phyloP scores from a whole-genome alignment of 2,888 invertebrate genomes.

The Tanypteryx hageni region DNA sequence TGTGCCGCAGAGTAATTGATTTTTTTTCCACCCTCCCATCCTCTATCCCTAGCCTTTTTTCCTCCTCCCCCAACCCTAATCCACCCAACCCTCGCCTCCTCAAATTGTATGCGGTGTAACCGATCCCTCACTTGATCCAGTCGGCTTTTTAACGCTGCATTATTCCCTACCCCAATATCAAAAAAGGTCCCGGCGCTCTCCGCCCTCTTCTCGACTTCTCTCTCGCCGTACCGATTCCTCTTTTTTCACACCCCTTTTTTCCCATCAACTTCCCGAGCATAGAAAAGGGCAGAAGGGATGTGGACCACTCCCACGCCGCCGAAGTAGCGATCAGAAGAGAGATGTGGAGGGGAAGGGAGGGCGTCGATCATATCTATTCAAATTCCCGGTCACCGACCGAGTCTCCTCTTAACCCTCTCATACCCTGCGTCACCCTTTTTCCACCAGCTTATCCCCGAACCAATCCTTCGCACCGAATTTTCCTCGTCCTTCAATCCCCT shows the following conservation, averaged over 20 bases:
- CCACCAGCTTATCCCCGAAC: not conserved
- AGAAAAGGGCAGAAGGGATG: too few relatives aligned
- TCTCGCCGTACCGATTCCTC: too few relatives aligned
- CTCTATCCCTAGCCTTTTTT: not conserved
- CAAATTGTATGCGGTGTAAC: slow-evolving; percentile 19
- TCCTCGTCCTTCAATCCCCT: not conserved
- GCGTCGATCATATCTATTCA: slow-evolving; percentile 49
- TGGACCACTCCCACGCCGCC: too few relatives aligned
- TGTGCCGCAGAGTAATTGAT: not conserved
- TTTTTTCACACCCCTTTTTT: too few relatives aligned
- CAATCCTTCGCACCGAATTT: slow-evolving; percentile 28
- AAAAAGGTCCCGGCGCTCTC: too few relatives aligned
- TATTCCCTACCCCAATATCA: not conserved
- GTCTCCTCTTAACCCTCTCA: slow-evolving; percentile 8
- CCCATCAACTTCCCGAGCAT: too few relatives aligned
- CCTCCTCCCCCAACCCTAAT: not conserved
- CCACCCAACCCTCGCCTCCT: not conserved
- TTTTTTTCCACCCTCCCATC: slow-evolving; percentile 1
- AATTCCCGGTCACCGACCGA: slow-evolving; percentile 37
- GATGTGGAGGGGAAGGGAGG: not conserved
- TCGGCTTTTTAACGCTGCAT: not conserved
- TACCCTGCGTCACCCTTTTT: not conserved
- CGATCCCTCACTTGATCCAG: slow-evolving; percentile 21
- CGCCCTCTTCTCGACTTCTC: too few relatives aligned
- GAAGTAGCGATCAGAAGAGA: not conserved